Conservation (phyloP, 1,140 invertebrate species). For the Monochamus saltuarius region DNA sequence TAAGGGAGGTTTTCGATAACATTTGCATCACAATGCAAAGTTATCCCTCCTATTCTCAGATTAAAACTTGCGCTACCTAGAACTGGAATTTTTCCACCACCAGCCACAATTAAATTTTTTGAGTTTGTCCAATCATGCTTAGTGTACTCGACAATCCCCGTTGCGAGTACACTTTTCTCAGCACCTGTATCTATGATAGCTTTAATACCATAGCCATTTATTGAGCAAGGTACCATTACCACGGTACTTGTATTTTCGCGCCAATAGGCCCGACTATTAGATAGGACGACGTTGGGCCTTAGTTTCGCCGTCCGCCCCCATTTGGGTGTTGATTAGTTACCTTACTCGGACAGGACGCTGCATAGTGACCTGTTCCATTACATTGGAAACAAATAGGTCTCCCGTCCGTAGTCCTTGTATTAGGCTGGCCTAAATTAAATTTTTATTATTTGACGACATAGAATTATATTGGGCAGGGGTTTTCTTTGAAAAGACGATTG, state of each 20-base stretch:
- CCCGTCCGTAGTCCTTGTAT: slow-evolving; percentile 2
- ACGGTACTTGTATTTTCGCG: background rate
- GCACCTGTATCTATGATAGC: slow-evolving; percentile 1
- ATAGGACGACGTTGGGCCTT: background rate
- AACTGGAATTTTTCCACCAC: background rate
- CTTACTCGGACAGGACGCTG: background rate
- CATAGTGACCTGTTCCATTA: background rate
- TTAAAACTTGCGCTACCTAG: background rate
- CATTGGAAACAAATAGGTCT: background rate
- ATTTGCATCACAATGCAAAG: background rate
- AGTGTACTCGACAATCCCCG: background rate
- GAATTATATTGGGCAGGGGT: background rate
- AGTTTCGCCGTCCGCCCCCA: background rate
- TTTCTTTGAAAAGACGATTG: background rate
- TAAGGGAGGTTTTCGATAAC: background rate
- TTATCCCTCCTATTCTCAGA: background rate
- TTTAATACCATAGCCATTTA: background rate
- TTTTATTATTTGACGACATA: background rate
- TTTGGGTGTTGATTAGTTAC: background rate
- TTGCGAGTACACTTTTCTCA: background rate
- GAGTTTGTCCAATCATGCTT: background rate
- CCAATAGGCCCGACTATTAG: no score
- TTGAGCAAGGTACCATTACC: background rate
- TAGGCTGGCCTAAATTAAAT: background rate
- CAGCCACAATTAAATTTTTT: background rate